Evolutionary conservation across 2,888 invertebrate genomes (phyloP).

Genomic region (Allacma fusca): DNA sequence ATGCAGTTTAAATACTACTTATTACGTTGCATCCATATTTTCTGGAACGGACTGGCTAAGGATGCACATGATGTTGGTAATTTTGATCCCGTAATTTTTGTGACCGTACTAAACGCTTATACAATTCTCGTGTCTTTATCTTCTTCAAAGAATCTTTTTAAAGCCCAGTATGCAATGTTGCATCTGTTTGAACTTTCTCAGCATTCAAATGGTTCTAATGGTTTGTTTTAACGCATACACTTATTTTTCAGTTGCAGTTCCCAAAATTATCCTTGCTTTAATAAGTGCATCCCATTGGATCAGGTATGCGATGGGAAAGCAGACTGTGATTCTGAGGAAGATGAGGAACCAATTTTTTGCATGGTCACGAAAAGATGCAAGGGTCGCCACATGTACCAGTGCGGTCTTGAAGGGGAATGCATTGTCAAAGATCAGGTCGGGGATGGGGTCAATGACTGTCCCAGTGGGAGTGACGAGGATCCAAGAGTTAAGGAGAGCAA

Average conservation of each 20-base stretch:
- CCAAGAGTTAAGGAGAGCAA: not conserved
- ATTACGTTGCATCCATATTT: not conserved
- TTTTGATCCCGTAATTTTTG: too few relatives aligned
- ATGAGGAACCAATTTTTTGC: constrained; percentile 38
- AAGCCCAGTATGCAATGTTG: too few relatives aligned
- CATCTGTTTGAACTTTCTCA: too few relatives aligned
- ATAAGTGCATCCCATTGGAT: not conserved
- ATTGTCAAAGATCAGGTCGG: not conserved
- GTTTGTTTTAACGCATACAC: too few relatives aligned
- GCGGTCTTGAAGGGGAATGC: constrained; percentile 35
- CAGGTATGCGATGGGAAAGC: too few relatives aligned
- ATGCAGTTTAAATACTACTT: constrained; percentile 22
- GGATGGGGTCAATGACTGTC: constrained; percentile 24
- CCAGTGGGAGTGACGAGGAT: constrained; percentile 34
- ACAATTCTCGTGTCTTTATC: too few relatives aligned
- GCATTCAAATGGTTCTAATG: too few relatives aligned
- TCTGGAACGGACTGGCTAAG: constrained; percentile 4
- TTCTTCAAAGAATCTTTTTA: too few relatives aligned
- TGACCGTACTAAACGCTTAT: too few relatives aligned
- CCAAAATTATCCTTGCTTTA: too few relatives aligned
- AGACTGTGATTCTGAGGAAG: constrained; percentile 22
- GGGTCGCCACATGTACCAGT: not conserved
- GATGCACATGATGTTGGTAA: constrained; percentile 17
- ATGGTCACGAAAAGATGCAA: constrained; percentile 20
- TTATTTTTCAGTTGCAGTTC: too few relatives aligned